These are phyloP conservation scores for Erebia aethiops DNA, from an alignment of 2,888 invertebrate genomes.

Conservation along the genomic window DNA sequence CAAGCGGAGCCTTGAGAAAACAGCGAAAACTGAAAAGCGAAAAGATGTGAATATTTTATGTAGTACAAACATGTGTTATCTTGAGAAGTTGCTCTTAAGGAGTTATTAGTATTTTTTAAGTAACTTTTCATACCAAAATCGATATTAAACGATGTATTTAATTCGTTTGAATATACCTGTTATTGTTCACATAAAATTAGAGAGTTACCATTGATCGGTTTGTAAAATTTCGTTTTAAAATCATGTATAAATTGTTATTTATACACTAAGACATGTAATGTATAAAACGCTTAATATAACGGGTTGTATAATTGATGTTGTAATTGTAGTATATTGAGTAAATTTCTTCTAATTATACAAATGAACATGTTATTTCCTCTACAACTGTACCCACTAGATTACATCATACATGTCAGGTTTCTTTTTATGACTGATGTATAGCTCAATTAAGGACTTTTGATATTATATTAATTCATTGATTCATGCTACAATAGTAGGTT, in stretches of 20 bases:
- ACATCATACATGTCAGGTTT: not conserved
- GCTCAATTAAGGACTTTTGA: not conserved
- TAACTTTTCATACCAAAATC: not conserved
- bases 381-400: not conserved
- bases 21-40: no score
- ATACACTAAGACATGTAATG: constrained; percentile 30
- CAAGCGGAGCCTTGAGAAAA: no score
- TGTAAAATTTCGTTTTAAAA: constrained; percentile 11
- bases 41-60: no score
- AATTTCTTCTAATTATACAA: not conserved
- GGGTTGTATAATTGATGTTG: constrained; percentile 32
- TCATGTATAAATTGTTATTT: constrained; percentile 18
- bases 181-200: not conserved
- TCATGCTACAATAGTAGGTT: not conserved
- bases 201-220: constrained; percentile 1
- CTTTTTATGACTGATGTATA: not conserved
- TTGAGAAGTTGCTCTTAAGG: no score
- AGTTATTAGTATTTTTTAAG: not conserved
- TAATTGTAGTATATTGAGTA: not conserved
- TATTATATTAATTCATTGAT: not conserved
- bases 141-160: not conserved
- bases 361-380: not conserved
- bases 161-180: not conserved
- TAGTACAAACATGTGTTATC: no score
- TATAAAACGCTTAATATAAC: constrained; percentile 24